Evolutionary conservation across 1,140 invertebrate genomes (phyloP), one percentile per base, ranked within the genome.

Genomic region (Drosophila navojoa): DNA sequence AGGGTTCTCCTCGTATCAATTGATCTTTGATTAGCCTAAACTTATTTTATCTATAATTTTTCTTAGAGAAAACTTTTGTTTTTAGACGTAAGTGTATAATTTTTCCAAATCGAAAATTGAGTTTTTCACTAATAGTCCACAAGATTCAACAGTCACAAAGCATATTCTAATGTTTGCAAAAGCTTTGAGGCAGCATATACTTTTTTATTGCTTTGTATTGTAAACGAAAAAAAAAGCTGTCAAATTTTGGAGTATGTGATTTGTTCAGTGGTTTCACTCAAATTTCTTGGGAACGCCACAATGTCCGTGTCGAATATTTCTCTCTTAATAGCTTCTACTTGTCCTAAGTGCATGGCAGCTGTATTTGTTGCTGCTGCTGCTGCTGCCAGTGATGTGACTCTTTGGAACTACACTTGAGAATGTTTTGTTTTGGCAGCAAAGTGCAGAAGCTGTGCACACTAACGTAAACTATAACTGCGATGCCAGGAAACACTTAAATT

Each of bases 371-470:
- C 1, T 49, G 44, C 11, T 49, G 19, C 25, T 22, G n/a, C 16
- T 60, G 32, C 9, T 57, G 44, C 25, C 50, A 29, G 4, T 35
- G 29, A 27, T 53, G 68, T 22, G 15, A 59, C 49, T 60, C 40
- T 55, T 60, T 44, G 47, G 47, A 57, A 70, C 60, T 75, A 78
- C 72, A 71, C 80, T 70, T 47, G 76, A 77, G 69, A 73, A 69
- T 89, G 81, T 84, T 87, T 87, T 87, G 84, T 87, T 86, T 87
- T 87, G 84, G 76, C 84, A 86, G 79, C 84, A 89, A 79, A 89
- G 84, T 89, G 82, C 81, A 82, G 72, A 67, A 55, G 67, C 63
- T 78, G 58, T 87, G 81, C 78, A 85, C 87, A 85, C 82, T 38
- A 82, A 76, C 81, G 84, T 89, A 89, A 89, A 87, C 84, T 89